These are phyloP conservation scores for Patiria pectinifera DNA, from an alignment of 53 echinoderm and acorn worm genomes.

Conservation along the genomic window DNA sequence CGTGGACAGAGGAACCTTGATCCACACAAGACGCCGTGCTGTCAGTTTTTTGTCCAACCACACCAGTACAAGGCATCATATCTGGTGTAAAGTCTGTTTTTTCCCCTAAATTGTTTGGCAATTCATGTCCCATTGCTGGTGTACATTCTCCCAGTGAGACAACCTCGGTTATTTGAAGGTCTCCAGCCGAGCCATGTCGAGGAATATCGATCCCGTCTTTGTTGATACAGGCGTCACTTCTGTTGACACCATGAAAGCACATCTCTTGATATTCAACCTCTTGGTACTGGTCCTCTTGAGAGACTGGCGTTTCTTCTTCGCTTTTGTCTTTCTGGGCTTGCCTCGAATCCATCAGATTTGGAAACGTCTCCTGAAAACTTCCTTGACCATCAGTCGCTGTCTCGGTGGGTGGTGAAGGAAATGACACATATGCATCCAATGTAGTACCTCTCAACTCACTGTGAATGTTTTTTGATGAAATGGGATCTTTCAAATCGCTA, in stretches of 20 bases:
- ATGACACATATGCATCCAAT: neutral
- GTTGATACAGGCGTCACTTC: neutral
- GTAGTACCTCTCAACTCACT: neutral
- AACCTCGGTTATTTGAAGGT: neutral
- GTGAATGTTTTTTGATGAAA: neutral
- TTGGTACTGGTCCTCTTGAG: neutral
- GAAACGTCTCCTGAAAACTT: neutral
- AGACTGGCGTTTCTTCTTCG: neutral
- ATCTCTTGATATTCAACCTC: constrained; percentile 22
- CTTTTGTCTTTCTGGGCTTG: neutral
- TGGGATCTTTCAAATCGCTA: neutral
- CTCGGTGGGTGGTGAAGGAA: neutral
- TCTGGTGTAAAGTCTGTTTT: neutral
- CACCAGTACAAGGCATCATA: neutral
- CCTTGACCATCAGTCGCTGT: neutral
- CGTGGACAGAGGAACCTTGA: neutral
- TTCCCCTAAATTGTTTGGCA: neutral
- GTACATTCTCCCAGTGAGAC: neutral
- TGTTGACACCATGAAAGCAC: neutral
- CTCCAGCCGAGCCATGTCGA: neutral
- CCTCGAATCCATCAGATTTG: neutral
- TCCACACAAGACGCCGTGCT: neutral
- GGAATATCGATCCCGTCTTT: neutral
- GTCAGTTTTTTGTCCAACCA: neutral
- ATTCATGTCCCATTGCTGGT: neutral